phyloP scores from a whole-genome alignment of 30 jellyfish, hydroid and myxozoan genomes.

The Catostylus mosaicus region DNA sequence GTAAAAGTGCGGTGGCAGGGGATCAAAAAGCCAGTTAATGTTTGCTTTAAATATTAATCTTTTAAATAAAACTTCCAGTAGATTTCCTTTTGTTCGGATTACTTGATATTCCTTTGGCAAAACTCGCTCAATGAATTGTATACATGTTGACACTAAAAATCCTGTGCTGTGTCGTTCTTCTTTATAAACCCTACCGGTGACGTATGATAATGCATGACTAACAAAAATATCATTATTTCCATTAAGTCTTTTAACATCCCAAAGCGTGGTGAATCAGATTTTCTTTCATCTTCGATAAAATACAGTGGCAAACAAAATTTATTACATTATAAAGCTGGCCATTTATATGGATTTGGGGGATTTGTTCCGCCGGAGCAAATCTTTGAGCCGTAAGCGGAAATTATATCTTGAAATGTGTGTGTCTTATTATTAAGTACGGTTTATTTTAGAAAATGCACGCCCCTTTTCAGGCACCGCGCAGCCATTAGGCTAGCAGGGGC shows the following conservation, averaged over 20 bases:
- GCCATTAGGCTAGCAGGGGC: no score
- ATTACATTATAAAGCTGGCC: constrained; percentile 15
- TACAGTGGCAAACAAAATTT: constrained; percentile 6
- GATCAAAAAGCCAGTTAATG: constrained; percentile 11
- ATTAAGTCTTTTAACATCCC: constrained; percentile 15
- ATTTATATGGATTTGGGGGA: constrained; percentile 13
- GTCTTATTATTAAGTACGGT: background rate
- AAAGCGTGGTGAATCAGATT: constrained; percentile 31
- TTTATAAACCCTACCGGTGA: constrained; percentile 2
- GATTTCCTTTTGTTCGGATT: constrained; percentile 23
- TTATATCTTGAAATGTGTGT: background rate
- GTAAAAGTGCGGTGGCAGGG: no score
- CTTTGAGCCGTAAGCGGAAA: constrained; percentile 16
- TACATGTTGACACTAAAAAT: constrained; percentile 10
- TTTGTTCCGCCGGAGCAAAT: constrained; percentile 44
- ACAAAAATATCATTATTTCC: constrained; percentile 4
- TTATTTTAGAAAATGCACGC: background rate
- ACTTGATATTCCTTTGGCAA: constrained; percentile 2
- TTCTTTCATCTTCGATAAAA: constrained; percentile 15
- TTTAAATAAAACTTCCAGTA: constrained; percentile 10
- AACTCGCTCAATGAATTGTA: background rate
- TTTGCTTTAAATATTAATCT: constrained; percentile 1
- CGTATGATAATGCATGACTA: constrained; percentile 13
- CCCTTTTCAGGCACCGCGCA: background rate
- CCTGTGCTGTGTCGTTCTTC: constrained; percentile 8